phyloP scores from a whole-genome alignment of 2,797 vertebrate species.

The Aulostomus chinensis region DNA sequence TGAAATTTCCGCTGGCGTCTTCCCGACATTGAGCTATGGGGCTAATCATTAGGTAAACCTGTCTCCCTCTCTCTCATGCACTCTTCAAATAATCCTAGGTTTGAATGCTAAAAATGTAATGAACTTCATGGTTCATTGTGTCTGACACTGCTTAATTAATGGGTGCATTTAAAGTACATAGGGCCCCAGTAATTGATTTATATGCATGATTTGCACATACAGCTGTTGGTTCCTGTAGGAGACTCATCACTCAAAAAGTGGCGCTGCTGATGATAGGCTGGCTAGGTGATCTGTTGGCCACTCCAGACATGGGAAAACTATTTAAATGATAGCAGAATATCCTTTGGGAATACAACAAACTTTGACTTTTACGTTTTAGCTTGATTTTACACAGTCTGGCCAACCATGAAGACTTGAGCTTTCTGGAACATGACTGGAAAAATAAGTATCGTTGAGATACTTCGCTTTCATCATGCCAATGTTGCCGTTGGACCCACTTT shows the following conservation, averaged over 20 bases:
- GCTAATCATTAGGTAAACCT: conserved; percentile 95
- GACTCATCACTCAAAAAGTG: conserved; percentile 97
- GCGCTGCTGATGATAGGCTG: conserved; percentile 68
- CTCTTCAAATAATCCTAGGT: conserved; percentile 95
- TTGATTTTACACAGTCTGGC: no score
- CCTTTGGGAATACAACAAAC: no score
- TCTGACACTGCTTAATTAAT: conserved; percentile 99
- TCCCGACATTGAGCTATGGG: conserved; percentile 83
- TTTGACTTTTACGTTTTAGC: no score
- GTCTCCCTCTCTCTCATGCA: conserved; percentile 72
- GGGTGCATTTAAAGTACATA: conserved; percentile 99
- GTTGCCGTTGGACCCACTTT: no score
- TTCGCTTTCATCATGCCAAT: no score
- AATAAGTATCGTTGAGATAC: no score
- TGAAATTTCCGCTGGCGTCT: conserved; percentile 81
- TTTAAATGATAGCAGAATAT: no score
- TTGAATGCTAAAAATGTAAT: conserved; percentile 99
- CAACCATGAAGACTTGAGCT: no score
- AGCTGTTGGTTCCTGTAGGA: conserved; percentile 99
- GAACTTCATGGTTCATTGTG: conserved; percentile 99
- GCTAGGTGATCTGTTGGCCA: conserved; percentile 55
- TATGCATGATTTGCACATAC: conserved; percentile 99
- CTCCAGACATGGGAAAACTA: conserved; percentile 39
- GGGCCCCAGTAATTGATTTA: conserved; percentile 99
- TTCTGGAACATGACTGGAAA: no score